A percentile compares a stretch with the other conserved stretches of the same genome.
These are phyloP conservation scores for Ostrea denselamellosa DNA, from an alignment of 1,140 invertebrate genomes.

Conservation along the genomic window DNA sequence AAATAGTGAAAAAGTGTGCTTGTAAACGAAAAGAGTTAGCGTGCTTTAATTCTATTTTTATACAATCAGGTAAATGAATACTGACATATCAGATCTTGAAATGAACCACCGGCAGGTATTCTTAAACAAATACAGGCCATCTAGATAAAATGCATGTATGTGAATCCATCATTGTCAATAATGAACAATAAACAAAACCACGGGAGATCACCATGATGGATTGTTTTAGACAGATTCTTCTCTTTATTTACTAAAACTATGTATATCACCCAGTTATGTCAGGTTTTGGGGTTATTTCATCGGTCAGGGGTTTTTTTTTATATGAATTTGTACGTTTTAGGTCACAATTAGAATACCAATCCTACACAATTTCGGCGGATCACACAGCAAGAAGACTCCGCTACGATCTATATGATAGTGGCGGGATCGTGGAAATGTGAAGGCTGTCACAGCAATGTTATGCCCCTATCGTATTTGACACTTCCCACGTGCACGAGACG, in stretches of 20 bases:
- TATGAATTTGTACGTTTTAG: too few relatives aligned
- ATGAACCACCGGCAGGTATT: neutral
- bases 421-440: too few relatives aligned
- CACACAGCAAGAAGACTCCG: too few relatives aligned
- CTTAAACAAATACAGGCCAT: neutral
- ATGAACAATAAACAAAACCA: neutral
- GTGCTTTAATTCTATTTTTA: neutral
- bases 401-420: too few relatives aligned
- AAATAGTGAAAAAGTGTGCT: too few relatives aligned
- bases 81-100: neutral
- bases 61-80: neutral
- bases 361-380: too few relatives aligned
- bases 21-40: too few relatives aligned
- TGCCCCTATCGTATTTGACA: too few relatives aligned
- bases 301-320: neutral
- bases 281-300: neutral
- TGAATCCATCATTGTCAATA: slow-evolving; percentile 9
- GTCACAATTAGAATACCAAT: too few relatives aligned
- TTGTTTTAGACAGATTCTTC: neutral
- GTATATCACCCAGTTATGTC: slow-evolving; percentile 6
- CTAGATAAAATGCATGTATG: neutral
- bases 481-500: too few relatives aligned
- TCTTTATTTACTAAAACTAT: neutral
- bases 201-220: neutral
- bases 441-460: too few relatives aligned